Conservation (phyloP, 2,888 invertebrate species). For the Drosophila lacicola region DNA sequence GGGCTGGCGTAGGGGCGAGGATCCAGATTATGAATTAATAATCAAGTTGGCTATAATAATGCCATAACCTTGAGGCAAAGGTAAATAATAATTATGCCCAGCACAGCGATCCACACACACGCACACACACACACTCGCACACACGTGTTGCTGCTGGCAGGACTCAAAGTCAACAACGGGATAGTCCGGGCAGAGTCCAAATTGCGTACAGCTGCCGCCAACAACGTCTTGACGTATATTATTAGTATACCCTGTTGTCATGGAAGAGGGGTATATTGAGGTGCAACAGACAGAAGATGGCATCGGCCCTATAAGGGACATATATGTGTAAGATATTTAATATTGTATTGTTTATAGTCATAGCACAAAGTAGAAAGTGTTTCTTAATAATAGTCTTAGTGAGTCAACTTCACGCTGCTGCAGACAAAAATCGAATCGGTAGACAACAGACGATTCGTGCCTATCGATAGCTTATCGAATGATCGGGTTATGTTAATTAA, state of each 20-base stretch:
- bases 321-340: too few species aligned
- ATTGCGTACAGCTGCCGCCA: conserved; percentile 59
- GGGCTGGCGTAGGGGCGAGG: conserved; percentile 17
- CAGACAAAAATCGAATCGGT: too few species aligned
- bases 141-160: conserved; percentile 70
- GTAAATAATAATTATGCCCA: conserved; percentile 76
- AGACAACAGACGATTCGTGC: too few species aligned
- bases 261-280: neutral
- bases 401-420: too few species aligned
- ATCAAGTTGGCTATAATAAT: conserved; percentile 69
- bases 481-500: too few species aligned
- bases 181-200: conserved; percentile 35
- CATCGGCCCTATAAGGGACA: too few species aligned
- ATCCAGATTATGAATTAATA: conserved; percentile 72
- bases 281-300: neutral
- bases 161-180: conserved; percentile 29
- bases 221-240: conserved; percentile 39
- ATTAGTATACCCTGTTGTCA: conserved; percentile 8
- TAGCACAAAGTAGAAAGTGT: too few species aligned
- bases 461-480: too few species aligned
- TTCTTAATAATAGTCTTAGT: too few species aligned
- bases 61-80: conserved; percentile 72
- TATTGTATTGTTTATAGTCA: too few species aligned
- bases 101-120: conserved; percentile 19
- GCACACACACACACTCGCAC: conserved; percentile 15